Evolutionary conservation across 2,888 invertebrate species (phyloP), one percentile per base, ranked within the genome.

Genomic region (Drosophila cracens): DNA sequence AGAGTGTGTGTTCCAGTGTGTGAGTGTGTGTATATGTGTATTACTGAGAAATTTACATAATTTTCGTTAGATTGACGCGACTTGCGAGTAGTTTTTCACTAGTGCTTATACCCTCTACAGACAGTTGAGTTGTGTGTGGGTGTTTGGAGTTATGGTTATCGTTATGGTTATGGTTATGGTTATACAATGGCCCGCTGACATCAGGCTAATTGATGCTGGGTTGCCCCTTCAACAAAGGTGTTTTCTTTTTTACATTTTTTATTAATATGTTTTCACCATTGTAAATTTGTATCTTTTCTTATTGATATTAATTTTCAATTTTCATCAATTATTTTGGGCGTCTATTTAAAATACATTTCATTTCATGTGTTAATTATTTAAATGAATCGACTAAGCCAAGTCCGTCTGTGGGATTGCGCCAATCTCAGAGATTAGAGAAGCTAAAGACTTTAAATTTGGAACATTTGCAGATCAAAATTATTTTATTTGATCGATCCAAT

Each of bases 11-110:
- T 29, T 11, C 4, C n/a, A 4, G 40, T 31, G 29, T n/a, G 29
- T 31, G 27, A 18, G 10, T 10, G 4, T 33, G 21, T 52, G 4
- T 40, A 16, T 61, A 7, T 61, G 31, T 71, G 31, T 71, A 66
- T 70, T 48, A 40, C 62, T 67, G 51, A 74, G 64, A 68, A 81
- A 89, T 85, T 89, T 89, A 76, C 85, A 85, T 85, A 79, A 85
- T 83, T 83, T 82, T 87, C 65, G 76, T 74, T 62, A 59, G 69
- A 83, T 74, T 74, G 77, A 73, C 68, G 72, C 69, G 74, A 70
- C 58, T 52, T 25, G 43, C 40, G 57, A 52, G 52, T 62, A 52
- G 27, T 61, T 48, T 70, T 69, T 52, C 59, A 48, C 51, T 46
- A 43, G 36, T 36, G 48, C 16, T 21, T 10, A 67, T 72, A 67